Evolutionary conservation across 2,888 invertebrate species (phyloP).

Genomic region (Rhingia rostrata): DNA sequence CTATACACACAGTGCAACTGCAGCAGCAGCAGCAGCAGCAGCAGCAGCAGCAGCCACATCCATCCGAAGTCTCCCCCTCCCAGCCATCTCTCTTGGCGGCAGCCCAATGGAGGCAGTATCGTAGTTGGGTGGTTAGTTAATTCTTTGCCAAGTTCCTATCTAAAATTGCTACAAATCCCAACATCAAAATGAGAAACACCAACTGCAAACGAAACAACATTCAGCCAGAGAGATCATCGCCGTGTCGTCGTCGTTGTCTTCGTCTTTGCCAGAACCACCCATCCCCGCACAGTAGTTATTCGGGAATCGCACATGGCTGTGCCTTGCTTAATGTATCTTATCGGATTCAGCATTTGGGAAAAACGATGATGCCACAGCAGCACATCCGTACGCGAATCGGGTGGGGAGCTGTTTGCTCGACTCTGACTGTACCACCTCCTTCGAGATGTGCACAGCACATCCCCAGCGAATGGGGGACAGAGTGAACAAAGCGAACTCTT

Average conservation of each 20-base stretch:
- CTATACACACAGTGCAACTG: slow-evolving; percentile 16
- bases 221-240: slow-evolving; percentile 59
- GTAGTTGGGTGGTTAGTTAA: slow-evolving; percentile 73
- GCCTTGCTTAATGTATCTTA: slow-evolving; percentile 75
- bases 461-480: slow-evolving; percentile 71
- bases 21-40: slow-evolving; percentile 15
- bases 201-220: slow-evolving; percentile 63
- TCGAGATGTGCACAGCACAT: slow-evolving; percentile 45
- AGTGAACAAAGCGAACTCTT: slow-evolving; percentile 77
- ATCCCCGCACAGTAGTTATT: slow-evolving; percentile 75
- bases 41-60: too few relatives aligned
- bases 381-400: slow-evolving; percentile 24
- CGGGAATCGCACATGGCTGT: slow-evolving; percentile 75
- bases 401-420: slow-evolving; percentile 35
- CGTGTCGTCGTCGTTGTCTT: slow-evolving; percentile 33
- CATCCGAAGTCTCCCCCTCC: slow-evolving; percentile 19
- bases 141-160: slow-evolving; percentile 73
- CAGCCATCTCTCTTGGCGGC: neutral
- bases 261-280: slow-evolving; percentile 43
- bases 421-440: slow-evolving; percentile 68
- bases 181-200: slow-evolving; percentile 73
- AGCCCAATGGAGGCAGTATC: slow-evolving; percentile 7
- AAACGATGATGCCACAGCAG: slow-evolving; percentile 64
- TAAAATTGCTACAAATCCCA: slow-evolving; percentile 74
- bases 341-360: slow-evolving; percentile 75